Evolutionary conservation across 2,888 invertebrate species (phyloP), one percentile per base, ranked within the genome.

Genomic region (Dryocosmus kuriphilus): DNA sequence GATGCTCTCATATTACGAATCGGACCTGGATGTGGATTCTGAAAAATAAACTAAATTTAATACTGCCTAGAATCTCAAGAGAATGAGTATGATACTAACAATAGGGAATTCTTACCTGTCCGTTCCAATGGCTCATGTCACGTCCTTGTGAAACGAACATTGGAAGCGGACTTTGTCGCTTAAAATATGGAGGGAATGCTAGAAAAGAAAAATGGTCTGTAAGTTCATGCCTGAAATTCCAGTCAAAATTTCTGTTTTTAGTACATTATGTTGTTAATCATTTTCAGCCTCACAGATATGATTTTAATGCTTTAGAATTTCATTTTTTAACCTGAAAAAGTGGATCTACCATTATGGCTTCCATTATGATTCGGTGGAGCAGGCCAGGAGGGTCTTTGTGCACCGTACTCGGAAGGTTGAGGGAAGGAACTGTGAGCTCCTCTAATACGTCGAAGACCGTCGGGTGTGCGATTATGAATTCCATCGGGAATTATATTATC

Each of bases 151-250:
- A 74, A 22, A 83, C 82, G 51, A 85, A 90, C 85, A 91, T 82
- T 27, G 91, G 90, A 46, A 90, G 89, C 38, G 90, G 89, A 83
- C 90, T 91, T 57, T 89, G 87, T 35, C 89, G 88, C 81, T 89
- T 90, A 38, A 86, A 89, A 62, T 85, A 81, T 73, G 86, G 88
- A 60, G 83, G 83, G 75, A 85, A 87, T 16, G 80, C 88, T 88
- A 67, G 9, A 79, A 81, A 75, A 74, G 51, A 38, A 81, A 63
- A 51, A 74, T 57, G 67, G 35, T 1, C 1, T 35, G 1, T 35
- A 11, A 35, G 35, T 35, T 35, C 11, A 35, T 35, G 11, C 35
- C 35, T 35, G 11, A 2, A 35, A 35, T 11, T 35, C 11, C 3
- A 35, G 35, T 35, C 11, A 2, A 11, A 35, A 11, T 35, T 35